Evolutionary conservation across 1,140 invertebrate genomes (phyloP), one percentile per base, ranked within the genome.

Genomic region (Drosophila subpulchrella): DNA sequence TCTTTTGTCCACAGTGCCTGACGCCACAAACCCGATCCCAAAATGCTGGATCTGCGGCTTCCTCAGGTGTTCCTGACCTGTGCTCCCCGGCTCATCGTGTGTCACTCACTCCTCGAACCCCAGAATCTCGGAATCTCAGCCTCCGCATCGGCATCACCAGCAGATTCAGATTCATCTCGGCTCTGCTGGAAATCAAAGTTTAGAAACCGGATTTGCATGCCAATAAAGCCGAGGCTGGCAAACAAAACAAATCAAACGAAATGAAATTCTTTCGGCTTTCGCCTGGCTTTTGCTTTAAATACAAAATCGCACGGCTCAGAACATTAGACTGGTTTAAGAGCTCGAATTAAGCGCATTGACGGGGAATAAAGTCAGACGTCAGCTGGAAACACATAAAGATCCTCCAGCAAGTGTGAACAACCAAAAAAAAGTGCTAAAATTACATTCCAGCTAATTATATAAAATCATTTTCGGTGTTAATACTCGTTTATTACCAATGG

Each of bases 261-360:
- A 72, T 38, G 63, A 66, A 74, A 67, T 81, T 78, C 62, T 74
- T 72, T 76, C 56, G 54, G 74, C 81, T 85, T 85, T 72, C 71
- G 76, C 61, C 75, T 59, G 77, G 67, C 65, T 60, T 54, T 74
- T 70, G 68, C 73, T 76, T 89, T 85, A 89, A 89, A 89, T 86
- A 86, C 78, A 89, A 89, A 88, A 84, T 80, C 81, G 63, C 77
- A 57, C 46, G 34, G 71, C 46, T 71, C 70, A 84, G 85, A 84
- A 84, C 80, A 84, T 89, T 89, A 89, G 84, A 89, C 44, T 72
- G 82, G 70, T 84, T 84, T 59, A 68, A 89, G 77, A 89, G 84
- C 85, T 89, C 70, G 80, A 65, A 67, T 76, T 65, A 83, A 80
- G 51, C 67, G 76, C 57, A 81, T 17, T 57, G 41, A 57, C 34